phyloP scores from a whole-genome alignment of 2,888 invertebrate genomes.

The Lacanobia oleracea region DNA sequence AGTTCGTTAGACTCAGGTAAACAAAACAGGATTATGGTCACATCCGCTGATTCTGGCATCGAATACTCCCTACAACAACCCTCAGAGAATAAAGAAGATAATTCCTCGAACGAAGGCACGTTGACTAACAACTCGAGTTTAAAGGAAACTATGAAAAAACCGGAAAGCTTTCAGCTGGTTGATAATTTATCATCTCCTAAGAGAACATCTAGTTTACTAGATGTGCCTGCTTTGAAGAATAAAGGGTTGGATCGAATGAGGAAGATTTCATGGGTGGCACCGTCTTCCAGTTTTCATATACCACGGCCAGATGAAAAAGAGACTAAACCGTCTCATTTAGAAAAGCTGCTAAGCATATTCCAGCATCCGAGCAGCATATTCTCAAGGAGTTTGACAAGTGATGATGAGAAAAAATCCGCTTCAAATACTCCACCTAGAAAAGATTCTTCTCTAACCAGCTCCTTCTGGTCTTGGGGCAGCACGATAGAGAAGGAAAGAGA shows the following conservation, averaged over 20 bases:
- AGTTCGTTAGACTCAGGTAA: conserved; percentile 87
- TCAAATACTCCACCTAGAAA: conserved; percentile 86
- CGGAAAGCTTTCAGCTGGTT: conserved; percentile 69
- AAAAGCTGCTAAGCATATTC: conserved; percentile 92
- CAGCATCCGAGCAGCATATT: conserved; percentile 92
- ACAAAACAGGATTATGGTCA: conserved; percentile 84
- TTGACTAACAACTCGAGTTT: conserved; percentile 87
- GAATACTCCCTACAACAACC: conserved; percentile 86
- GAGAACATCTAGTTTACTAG: conserved; percentile 83
- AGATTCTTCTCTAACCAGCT: conserved; percentile 84
- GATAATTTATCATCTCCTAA: conserved; percentile 83
- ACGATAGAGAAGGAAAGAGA: conserved; percentile 81
- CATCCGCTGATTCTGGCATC: conserved; percentile 88
- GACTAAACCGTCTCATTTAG: conserved; percentile 90
- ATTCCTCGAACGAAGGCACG: conserved; percentile 88
- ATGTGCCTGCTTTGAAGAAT: conserved; percentile 85
- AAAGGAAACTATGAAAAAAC: conserved; percentile 78
- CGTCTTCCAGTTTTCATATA: conserved; percentile 84
- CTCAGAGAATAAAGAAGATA: conserved; percentile 82
- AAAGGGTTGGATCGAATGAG: conserved; percentile 87
- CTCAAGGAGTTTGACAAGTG: conserved; percentile 83
- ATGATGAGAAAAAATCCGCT: conserved; percentile 84
- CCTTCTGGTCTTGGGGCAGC: conserved; percentile 89
- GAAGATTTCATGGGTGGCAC: conserved; percentile 92
- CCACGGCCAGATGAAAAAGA: conserved; percentile 84